These are phyloP conservation scores for Sphyrna mokarran DNA, from an alignment of 2,113 vertebrate genomes.

Conservation along the genomic window DNA sequence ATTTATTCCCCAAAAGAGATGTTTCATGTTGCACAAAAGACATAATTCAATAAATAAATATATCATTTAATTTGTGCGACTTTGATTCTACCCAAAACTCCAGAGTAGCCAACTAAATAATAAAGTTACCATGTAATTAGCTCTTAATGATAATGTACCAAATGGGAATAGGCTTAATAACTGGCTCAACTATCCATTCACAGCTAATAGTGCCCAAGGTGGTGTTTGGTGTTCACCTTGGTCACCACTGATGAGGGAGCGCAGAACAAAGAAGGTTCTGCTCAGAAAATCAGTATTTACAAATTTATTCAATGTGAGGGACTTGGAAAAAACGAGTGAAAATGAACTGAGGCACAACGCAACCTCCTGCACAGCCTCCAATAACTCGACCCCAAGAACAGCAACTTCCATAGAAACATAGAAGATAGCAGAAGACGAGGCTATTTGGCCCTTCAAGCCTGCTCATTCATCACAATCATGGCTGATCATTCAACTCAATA, in stretches of 20 bases:
- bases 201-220: background rate
- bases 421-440: too few relatives aligned
- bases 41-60: background rate
- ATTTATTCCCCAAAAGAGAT: background rate
- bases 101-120: too few relatives aligned
- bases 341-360: background rate
- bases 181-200: background rate
- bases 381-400: too few relatives aligned
- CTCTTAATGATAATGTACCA: constrained; percentile 8
- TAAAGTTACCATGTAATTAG: background rate
- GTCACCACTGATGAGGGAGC: background rate
- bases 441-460: too few relatives aligned
- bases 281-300: background rate
- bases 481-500: too few relatives aligned
- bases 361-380: too few relatives aligned
- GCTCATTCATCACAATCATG: too few relatives aligned
- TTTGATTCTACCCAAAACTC: background rate
- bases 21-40: background rate
- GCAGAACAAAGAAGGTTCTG: background rate
- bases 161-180: background rate
- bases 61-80: background rate
- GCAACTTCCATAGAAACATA: too few relatives aligned
- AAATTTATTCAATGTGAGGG: background rate
- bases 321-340: background rate
- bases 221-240: constrained; percentile 4